Evolutionary conservation across 2,888 invertebrate species (phyloP).

Genomic region (Amblyjoppa proteus): DNA sequence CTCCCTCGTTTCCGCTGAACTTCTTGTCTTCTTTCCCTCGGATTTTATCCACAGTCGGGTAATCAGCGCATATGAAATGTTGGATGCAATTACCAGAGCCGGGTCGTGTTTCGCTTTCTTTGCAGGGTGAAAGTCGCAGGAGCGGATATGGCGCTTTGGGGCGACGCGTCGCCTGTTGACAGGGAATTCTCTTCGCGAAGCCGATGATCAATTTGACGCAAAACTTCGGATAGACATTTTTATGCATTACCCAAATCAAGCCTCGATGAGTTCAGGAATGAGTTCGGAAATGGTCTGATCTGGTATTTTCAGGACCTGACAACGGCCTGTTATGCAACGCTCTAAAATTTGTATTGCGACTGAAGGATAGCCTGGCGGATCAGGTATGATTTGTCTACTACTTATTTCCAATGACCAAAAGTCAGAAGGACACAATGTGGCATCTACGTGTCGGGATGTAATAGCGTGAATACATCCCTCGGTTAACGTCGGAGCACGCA

Average conservation of each 20-base stretch:
- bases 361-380: neutral
- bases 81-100: slow-evolving; percentile 56
- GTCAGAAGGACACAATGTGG: neutral
- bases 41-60: neutral
- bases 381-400: neutral
- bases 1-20: neutral
- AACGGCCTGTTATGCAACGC: neutral
- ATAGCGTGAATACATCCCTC: neutral
- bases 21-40: neutral
- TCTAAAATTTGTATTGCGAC: neutral
- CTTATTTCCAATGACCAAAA: neutral
- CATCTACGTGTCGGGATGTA: neutral
- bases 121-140: slow-evolving; percentile 13
- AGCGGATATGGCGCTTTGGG: slow-evolving; percentile 40
- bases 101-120: slow-evolving; percentile 50
- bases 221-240: slow-evolving; percentile 71
- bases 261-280: neutral
- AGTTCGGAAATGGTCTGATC: neutral
- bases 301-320: neutral
- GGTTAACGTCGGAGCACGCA: slow-evolving; percentile 2
- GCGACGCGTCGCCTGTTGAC: slow-evolving; percentile 42
- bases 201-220: slow-evolving; percentile 81
- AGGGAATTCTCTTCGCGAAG: slow-evolving; percentile 21
- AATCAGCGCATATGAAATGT: slow-evolving; percentile 37
- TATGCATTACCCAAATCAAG: neutral